A percentile compares a stretch with the other conserved stretches of the same genome.
Conservation (phyloP, 2,888 invertebrate species). For the Agrochola lota region DNA sequence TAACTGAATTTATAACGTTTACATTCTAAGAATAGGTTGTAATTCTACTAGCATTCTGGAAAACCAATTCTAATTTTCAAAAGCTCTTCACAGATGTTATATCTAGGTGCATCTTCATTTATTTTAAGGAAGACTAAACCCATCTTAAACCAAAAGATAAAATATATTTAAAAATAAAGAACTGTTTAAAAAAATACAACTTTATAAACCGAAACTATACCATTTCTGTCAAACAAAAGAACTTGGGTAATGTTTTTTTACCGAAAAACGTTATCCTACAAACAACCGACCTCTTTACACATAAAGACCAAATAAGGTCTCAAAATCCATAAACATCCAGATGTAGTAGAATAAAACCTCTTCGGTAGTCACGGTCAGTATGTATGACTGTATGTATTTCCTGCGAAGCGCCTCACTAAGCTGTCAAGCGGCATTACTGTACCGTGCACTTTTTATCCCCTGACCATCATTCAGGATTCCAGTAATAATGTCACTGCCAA, state of each 20-base stretch:
- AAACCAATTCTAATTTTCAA: neutral
- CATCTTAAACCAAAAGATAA: neutral
- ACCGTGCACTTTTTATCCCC: conserved; percentile 47
- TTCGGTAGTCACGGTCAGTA: conserved; percentile 32
- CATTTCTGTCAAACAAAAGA: neutral
- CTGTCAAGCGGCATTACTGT: conserved; percentile 50
- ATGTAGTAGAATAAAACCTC: conserved; percentile 14
- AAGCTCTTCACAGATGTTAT: neutral
- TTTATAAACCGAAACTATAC: neutral
- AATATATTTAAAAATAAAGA: neutral
- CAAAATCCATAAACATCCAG: neutral
- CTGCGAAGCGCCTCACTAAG: conserved; percentile 45
- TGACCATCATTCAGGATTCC: conserved; percentile 58
- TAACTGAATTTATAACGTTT: neutral
- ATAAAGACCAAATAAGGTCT: neutral
- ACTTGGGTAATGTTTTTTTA: neutral
- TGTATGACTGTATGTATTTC: conserved; percentile 36
- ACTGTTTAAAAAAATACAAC: neutral
- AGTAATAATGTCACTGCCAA: conserved; percentile 39
- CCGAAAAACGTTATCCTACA: neutral
- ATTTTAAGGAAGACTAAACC: neutral
- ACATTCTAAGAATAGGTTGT: neutral
- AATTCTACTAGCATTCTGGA: neutral
- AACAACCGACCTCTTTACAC: neutral
- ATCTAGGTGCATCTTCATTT: neutral